Percentiles rank a stretch among this genome's conserved stretches.
phyloP scores from a whole-genome alignment of 2,888 invertebrate species.

The Drosophila anomelani region DNA sequence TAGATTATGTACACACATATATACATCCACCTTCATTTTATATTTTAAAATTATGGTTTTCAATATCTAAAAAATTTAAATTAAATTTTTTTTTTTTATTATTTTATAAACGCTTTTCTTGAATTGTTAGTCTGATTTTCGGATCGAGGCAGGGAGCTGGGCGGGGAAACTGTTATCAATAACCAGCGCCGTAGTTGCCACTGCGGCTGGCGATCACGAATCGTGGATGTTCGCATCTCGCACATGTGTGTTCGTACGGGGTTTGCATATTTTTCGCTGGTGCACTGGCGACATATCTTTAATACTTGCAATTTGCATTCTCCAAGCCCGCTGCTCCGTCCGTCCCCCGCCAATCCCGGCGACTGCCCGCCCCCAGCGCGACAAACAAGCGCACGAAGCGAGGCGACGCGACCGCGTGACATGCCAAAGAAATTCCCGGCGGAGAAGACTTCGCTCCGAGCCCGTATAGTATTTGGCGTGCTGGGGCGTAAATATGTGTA shows the following conservation, averaged over 20 bases:
- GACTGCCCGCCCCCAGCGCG: conserved; percentile 22
- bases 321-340: conserved; percentile 17
- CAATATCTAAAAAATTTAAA: background rate
- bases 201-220: conserved; percentile 50
- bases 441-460: conserved; percentile 19
- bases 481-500: conserved; percentile 18
- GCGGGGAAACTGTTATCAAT: conserved; percentile 39
- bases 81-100: background rate
- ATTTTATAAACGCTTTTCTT: background rate
- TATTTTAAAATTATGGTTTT: background rate
- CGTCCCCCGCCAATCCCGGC: background rate
- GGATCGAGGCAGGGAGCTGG: conserved; percentile 9
- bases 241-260: conserved; percentile 21
- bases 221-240: conserved; percentile 30
- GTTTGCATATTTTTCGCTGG: conserved; percentile 51
- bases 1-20: too few species aligned
- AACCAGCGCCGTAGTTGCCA: conserved; percentile 27
- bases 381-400: conserved; percentile 42
- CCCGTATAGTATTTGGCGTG: conserved; percentile 32
- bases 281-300: conserved; percentile 52
- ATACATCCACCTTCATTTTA: too few species aligned
- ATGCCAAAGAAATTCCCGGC: conserved; percentile 56
- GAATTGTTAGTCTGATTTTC: conserved; percentile 11
- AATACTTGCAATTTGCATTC: conserved; percentile 59
- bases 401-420: conserved; percentile 62